Percentiles rank a stretch among this genome's conserved stretches.
Conservation (phyloP, 2,797 vertebrate genomes). For the Buceros bicornis region DNA sequence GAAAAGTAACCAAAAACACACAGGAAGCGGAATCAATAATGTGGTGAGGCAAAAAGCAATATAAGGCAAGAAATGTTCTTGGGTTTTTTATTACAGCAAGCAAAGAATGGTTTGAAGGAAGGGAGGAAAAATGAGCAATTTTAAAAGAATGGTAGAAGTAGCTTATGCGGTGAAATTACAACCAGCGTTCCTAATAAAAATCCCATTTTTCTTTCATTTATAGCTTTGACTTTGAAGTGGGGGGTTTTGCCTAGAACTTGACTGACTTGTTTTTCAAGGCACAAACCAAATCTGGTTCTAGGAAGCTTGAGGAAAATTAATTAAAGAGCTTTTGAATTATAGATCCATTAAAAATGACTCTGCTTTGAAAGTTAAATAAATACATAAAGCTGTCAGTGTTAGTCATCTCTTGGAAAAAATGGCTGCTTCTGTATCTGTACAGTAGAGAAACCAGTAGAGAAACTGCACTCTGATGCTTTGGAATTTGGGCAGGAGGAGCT, state of each 20-base stretch:
- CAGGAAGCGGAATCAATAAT: slow-evolving; percentile 28
- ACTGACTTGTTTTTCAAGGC: slow-evolving; percentile 37
- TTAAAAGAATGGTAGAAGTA: background rate
- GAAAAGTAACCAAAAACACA: background rate
- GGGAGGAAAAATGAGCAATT: background rate
- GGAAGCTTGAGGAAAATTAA: slow-evolving; percentile 50
- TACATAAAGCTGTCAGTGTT: slow-evolving; percentile 31
- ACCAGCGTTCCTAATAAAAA: background rate
- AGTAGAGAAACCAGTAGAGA: background rate
- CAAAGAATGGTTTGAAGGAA: background rate
- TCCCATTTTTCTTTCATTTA: background rate
- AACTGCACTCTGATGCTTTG: background rate
- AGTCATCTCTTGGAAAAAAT: slow-evolving; percentile 5
- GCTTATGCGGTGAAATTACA: slow-evolving; percentile 1
- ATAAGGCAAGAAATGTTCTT: background rate
- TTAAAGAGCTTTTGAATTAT: slow-evolving; percentile 56
- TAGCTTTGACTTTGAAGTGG: slow-evolving; percentile 11
- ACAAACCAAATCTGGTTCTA: slow-evolving; percentile 36
- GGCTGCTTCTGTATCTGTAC: background rate
- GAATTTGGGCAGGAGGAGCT: slow-evolving; percentile 12
- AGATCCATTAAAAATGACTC: slow-evolving; percentile 51
- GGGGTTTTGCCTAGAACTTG: background rate
- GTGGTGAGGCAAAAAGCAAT: slow-evolving; percentile 1
- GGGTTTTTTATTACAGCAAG: background rate
- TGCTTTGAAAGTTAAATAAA: slow-evolving; percentile 53